Evolutionary conservation across 2,113 vertebrate species (phyloP).

Genomic region (Columba janthina): DNA sequence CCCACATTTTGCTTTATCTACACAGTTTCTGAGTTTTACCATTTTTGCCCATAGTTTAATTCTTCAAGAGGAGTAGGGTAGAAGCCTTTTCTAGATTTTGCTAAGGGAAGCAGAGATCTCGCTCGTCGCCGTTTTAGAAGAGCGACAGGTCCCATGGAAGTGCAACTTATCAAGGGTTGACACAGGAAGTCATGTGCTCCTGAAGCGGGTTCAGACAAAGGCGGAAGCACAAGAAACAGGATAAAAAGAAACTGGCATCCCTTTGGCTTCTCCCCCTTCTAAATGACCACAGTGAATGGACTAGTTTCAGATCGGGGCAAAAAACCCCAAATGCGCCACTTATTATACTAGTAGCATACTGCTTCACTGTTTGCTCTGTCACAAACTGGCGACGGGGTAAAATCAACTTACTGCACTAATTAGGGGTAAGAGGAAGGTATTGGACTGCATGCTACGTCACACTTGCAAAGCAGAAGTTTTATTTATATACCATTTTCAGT

Average conservation of each 20-base stretch:
- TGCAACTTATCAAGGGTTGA: not conserved
- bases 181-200: not conserved
- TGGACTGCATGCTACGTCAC: not conserved
- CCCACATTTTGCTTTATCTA: not conserved
- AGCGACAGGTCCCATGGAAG: not conserved
- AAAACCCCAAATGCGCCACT: not conserved
- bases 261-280: not conserved
- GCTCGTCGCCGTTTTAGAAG: not conserved
- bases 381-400: not conserved
- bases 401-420: not conserved
- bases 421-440: not conserved
- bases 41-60: not conserved
- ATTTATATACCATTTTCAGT: not conserved
- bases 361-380: not conserved
- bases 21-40: not conserved
- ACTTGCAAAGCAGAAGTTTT: not conserved
- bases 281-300: not conserved
- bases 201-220: not conserved
- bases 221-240: not conserved
- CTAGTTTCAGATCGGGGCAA: not conserved
- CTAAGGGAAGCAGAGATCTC: not conserved
- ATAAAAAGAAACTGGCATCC: not conserved
- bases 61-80: not conserved
- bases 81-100: not conserved
- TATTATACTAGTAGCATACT: not conserved